These are phyloP conservation scores for Carollia perspicillata DNA, from an alignment of 2,113 vertebrate species.

Conservation along the genomic window DNA sequence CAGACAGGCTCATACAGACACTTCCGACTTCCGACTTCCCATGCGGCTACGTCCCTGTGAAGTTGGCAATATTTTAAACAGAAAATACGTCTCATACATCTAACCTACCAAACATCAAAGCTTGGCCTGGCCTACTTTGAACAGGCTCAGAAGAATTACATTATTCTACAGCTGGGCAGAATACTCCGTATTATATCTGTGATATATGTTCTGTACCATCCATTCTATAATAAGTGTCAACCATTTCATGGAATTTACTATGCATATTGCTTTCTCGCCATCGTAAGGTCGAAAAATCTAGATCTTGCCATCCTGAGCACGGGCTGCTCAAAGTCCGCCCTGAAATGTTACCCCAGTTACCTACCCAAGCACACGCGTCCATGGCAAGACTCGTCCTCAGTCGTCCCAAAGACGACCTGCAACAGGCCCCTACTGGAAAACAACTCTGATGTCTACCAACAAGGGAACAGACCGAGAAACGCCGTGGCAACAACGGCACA, in stretches of 20 bases:
- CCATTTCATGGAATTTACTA: background rate
- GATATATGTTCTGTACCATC: background rate
- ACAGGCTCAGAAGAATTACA: no score
- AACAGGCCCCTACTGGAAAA: background rate
- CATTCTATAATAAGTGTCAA: background rate
- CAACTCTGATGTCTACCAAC: background rate
- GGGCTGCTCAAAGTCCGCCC: background rate
- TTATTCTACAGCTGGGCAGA: background rate
- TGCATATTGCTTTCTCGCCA: background rate
- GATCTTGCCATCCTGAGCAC: background rate
- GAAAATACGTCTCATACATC: background rate
- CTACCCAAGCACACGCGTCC: background rate
- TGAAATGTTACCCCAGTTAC: background rate
- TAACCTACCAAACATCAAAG: background rate
- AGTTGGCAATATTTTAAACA: background rate
- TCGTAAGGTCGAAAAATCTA: background rate
- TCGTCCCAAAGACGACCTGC: background rate
- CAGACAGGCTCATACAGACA: background rate
- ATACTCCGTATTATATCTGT: no score
- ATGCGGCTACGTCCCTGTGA: background rate
- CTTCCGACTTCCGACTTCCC: background rate
- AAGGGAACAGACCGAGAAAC: background rate
- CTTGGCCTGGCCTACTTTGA: background rate
- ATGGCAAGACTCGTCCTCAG: background rate
- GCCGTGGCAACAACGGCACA: background rate